Evolutionary conservation across 2,797 vertebrate species (phyloP).

Genomic region (Chromis chromis): DNA sequence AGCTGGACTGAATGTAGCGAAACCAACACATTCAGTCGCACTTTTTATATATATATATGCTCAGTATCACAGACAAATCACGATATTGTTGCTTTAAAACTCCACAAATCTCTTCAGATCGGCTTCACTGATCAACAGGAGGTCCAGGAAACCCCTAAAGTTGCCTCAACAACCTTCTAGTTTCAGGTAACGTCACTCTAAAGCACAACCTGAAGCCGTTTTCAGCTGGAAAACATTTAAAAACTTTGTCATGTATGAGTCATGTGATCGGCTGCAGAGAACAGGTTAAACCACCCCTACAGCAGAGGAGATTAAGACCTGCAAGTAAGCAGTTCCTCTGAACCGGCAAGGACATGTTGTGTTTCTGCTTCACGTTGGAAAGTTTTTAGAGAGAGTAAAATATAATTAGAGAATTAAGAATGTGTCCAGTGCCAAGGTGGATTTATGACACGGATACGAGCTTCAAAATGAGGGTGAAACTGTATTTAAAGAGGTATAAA

Average conservation of each 20-base stretch:
- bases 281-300: slow-evolving; percentile 58
- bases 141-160: too few species aligned
- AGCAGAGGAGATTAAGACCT: slow-evolving; percentile 25
- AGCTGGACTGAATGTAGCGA: too few species aligned
- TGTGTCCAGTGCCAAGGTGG: neutral
- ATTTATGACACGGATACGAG: neutral
- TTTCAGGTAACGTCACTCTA: neutral
- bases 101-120: too few species aligned
- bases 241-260: slow-evolving; percentile 24
- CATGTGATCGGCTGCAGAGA: slow-evolving; percentile 55
- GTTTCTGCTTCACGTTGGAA: neutral
- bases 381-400: neutral
- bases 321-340: slow-evolving; percentile 27
- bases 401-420: neutral
- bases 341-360: slow-evolving; percentile 19
- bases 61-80: too few species aligned
- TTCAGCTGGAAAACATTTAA: neutral
- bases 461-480: too few species aligned
- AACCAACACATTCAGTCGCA: too few species aligned
- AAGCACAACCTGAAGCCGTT: neutral
- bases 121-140: too few species aligned
- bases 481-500: too few species aligned
- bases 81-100: too few species aligned
- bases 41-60: too few species aligned
- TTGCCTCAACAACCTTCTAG: too few species aligned